Conservation (phyloP, 1,140 invertebrate species). For the Halictus rubicundus region DNA sequence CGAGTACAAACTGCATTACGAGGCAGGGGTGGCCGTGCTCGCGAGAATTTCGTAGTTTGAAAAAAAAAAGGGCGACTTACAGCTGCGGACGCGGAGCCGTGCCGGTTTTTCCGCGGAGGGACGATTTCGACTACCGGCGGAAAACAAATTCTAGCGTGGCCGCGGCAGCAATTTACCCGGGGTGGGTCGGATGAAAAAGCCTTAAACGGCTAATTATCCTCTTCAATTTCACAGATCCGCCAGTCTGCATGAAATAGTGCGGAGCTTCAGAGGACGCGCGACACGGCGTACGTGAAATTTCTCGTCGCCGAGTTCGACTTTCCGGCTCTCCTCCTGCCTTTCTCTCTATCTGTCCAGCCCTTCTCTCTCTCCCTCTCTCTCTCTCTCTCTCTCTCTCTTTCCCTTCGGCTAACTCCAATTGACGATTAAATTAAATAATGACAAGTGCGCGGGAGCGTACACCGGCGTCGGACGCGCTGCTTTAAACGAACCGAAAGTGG, state of each 20-base stretch:
- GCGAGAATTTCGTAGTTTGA: neutral
- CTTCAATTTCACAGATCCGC: constrained; percentile 30
- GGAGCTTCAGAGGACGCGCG: neutral
- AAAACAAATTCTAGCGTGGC: constrained; percentile 3
- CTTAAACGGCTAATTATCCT: constrained; percentile 36
- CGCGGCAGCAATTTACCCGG: neutral
- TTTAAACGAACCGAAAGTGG: constrained; percentile 1
- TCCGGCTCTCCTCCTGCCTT: no score
- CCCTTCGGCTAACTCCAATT: neutral
- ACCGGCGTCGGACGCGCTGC: neutral
- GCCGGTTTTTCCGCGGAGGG: neutral
- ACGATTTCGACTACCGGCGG: neutral
- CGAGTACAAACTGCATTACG: neutral
- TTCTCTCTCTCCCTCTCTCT: no score
- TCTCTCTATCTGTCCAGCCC: no score
- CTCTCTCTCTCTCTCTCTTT: neutral
- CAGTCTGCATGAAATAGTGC: neutral
- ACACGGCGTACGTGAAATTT: constrained; percentile 15
- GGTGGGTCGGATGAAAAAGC: constrained; percentile 4
- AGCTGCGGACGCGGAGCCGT: neutral
- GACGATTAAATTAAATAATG: constrained; percentile 41
- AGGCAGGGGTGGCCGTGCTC: neutral
- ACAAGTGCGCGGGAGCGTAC: neutral
- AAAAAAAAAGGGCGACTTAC: constrained; percentile 8
- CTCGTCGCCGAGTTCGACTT: neutral